phyloP scores from a whole-genome alignment of 2,888 invertebrate species.

The Drosophila fungiperda region DNA sequence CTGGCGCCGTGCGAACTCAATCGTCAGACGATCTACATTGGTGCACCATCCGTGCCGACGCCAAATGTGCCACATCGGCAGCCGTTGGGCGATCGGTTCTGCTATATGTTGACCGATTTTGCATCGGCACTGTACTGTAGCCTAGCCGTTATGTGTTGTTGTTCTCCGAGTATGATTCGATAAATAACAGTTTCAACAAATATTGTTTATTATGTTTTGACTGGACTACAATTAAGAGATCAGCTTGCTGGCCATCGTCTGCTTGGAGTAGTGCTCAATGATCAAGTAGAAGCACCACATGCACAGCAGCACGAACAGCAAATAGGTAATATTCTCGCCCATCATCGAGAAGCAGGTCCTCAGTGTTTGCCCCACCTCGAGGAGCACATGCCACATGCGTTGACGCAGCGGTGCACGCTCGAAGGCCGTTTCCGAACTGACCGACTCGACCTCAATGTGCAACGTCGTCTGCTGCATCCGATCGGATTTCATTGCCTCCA shows the following conservation, averaged over 20 bases:
- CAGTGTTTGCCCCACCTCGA: constrained; percentile 54
- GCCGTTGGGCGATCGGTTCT: constrained; percentile 67
- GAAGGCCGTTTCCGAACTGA: constrained; percentile 57
- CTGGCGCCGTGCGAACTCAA: constrained; percentile 57
- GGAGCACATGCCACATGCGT: constrained; percentile 64
- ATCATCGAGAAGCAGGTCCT: constrained; percentile 60
- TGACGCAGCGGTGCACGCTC: constrained; percentile 57
- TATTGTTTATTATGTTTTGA: constrained; percentile 1
- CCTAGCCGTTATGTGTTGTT: constrained; percentile 73
- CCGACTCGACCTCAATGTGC: constrained; percentile 72
- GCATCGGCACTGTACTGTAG: constrained; percentile 72
- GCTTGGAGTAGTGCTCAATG: constrained; percentile 47
- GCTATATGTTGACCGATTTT: constrained; percentile 72
- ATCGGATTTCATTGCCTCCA: background rate
- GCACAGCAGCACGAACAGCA: constrained; percentile 61
- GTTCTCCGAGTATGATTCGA: constrained; percentile 71
- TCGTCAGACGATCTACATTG: constrained; percentile 60
- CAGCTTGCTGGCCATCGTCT: background rate
- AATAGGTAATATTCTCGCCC: constrained; percentile 66
- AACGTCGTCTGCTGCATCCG: constrained; percentile 65
- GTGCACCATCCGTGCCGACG: constrained; percentile 42
- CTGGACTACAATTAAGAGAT: constrained; percentile 16
- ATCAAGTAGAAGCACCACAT: constrained; percentile 67
- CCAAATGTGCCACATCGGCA: constrained; percentile 41
- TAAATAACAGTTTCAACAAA: constrained; percentile 29